phyloP scores from a whole-genome alignment of 2,888 invertebrate species.

The Aleiodes alternator region DNA sequence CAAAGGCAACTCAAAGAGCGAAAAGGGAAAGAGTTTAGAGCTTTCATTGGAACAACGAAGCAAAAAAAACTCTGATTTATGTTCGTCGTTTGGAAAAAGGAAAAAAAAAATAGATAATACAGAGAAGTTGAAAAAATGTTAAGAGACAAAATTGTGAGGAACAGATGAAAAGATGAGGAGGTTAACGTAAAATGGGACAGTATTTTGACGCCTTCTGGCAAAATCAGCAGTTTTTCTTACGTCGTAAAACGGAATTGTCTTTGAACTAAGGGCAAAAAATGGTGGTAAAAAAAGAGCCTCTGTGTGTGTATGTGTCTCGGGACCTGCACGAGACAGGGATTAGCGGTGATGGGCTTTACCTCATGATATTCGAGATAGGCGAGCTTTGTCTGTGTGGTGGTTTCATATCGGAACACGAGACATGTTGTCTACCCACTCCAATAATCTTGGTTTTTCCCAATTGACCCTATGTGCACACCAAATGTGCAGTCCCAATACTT shows the following conservation, averaged over 20 bases:
- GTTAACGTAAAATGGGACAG: constrained; percentile 28
- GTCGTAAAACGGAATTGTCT: constrained; percentile 52
- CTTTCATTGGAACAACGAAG: no score
- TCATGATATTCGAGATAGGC: background rate
- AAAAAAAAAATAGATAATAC: background rate
- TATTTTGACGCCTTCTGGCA: constrained; percentile 31
- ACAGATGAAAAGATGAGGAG: constrained; percentile 1
- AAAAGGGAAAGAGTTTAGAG: no score
- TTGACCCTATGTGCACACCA: no score
- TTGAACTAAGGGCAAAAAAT: constrained; percentile 24
- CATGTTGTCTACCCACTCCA: no score
- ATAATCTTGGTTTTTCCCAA: no score
- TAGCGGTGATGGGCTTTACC: constrained; percentile 53
- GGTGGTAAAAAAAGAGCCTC: constrained; percentile 45
- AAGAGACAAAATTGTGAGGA: constrained; percentile 5
- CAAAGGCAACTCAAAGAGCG: no score
- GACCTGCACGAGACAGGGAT: constrained; percentile 51
- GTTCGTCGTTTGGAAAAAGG: background rate
- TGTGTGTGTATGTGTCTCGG: constrained; percentile 9
- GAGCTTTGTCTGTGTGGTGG: background rate
- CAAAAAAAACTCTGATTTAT: no score
- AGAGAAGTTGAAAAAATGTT: background rate
- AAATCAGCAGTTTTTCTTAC: constrained; percentile 40
- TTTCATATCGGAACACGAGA: background rate
- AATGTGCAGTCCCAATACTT: no score